These are phyloP conservation scores for Mythimna impura DNA, from an alignment of 2,888 invertebrate genomes.

Conservation along the genomic window DNA sequence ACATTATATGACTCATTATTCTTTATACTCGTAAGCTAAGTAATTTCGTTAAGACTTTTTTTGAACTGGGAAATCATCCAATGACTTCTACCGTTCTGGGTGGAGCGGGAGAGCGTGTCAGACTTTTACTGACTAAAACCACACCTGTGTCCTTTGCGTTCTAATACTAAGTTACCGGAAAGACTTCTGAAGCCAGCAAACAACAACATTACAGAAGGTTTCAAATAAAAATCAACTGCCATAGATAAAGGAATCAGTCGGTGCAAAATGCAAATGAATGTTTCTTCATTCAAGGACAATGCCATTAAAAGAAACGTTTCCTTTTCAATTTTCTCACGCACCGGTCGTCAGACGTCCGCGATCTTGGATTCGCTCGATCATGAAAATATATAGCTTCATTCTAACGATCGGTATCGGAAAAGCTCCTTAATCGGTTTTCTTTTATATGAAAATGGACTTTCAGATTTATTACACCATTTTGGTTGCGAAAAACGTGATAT, in stretches of 20 bases:
- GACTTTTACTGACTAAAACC: too few species aligned
- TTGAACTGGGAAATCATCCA: too few species aligned
- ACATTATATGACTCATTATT: too few species aligned
- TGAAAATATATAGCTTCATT: conserved; percentile 90
- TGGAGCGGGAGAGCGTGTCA: too few species aligned
- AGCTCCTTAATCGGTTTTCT: conserved; percentile 90
- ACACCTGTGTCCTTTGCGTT: too few species aligned
- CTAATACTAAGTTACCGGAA: not conserved
- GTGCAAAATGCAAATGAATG: conserved; percentile 46
- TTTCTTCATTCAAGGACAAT: conserved; percentile 75
- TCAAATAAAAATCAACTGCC: conserved; percentile 19
- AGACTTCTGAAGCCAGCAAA: not conserved
- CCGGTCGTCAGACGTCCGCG: conserved; percentile 86
- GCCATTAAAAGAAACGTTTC: conserved; percentile 83
- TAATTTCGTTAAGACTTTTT: not conserved
- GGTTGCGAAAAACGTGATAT: conserved; percentile 86
- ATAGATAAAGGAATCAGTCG: conserved; percentile 14
- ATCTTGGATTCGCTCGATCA: conserved; percentile 89
- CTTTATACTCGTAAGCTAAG: too few species aligned
- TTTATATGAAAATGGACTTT: conserved; percentile 90
- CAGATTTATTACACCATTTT: conserved; percentile 88
- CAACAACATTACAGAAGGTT: not conserved
- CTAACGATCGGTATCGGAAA: conserved; percentile 88
- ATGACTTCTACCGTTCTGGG: too few species aligned
- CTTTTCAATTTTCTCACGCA: conserved; percentile 88